Base-by-base conservation (phyloP, 2,113 vertebrate genomes). In the Pteruthius melanotis region DNA sequence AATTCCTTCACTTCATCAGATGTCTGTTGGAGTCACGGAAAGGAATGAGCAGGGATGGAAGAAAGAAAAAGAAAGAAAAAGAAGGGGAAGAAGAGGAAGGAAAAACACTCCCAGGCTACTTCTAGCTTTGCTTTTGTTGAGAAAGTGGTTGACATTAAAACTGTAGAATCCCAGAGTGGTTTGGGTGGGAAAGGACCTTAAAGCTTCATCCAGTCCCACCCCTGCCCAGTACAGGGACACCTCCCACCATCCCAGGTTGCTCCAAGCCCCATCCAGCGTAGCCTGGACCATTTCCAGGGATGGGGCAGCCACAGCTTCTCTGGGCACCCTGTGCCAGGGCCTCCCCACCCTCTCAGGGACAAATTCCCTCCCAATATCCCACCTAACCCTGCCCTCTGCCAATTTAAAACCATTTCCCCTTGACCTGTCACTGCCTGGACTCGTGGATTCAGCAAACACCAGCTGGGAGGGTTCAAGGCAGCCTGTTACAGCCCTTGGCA, bases 1-100 rank as follows among this genome's bases (percentile, higher is more conserved):
- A 97, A 93, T 61, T 83, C 87, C 78, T 95, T 77, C 85, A 70
- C 47, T 80, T 96, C 94, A 49, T 81, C 23, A 95, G 81, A 79
- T 57, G 69, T 28, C 87, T 72, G 22, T 90, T 44, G 75, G 91
- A 96, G 92, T 90, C 85, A 22, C 2, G 14, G 84, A 30, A 40
- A 64, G 74, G 56, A 52, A 83, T 15, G 53, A 89, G 56, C 27
- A 31, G 16, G n/a, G 26, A 13, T 24, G 7, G 20, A 1, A 6
- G 6, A 17, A 35, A 37, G 6, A 22, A 74, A 56, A 1, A 6
- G 6, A 17, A 35, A 37, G 6, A 22, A 74, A 56, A 65, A 33
- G 11, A 45, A 49, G 13, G 24, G 27, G 30, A 60, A 60, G 39
- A 20, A 57, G 50, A 77, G 24, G 45, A 53, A 63, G 37, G 22